A percentile compares a stretch with the other conserved stretches of the same genome.
These are phyloP conservation scores for Fundulus diaphanus DNA, from an alignment of 2,797 vertebrate species.

Conservation along the genomic window DNA sequence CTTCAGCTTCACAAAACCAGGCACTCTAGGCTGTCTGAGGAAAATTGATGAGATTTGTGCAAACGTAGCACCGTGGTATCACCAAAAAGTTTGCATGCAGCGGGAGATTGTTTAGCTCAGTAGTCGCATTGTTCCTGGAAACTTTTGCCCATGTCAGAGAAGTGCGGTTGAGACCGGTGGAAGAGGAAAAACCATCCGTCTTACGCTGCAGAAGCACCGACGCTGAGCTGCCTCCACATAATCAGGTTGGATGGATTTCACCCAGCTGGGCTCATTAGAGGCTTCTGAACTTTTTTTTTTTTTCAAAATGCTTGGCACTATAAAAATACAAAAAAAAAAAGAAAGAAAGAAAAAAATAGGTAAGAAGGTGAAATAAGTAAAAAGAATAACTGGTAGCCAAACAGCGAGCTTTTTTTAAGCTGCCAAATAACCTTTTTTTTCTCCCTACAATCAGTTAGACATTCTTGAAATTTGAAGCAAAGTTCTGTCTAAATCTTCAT, in stretches of 20 bases:
- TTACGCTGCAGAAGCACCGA: not conserved
- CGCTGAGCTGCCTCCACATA: conserved; percentile 1
- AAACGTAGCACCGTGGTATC: not conserved
- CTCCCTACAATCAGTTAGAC: not conserved
- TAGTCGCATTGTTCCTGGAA: not conserved
- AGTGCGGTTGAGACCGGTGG: not conserved
- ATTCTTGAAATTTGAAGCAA: not conserved
- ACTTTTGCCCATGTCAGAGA: not conserved
- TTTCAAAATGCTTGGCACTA: not conserved
- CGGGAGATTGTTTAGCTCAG: not conserved
- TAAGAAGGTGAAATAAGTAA: not conserved
- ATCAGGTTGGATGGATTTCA: conserved; percentile 1
- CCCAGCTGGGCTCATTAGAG: not conserved
- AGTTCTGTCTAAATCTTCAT: not conserved
- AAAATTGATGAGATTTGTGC: not conserved
- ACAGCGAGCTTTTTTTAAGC: not conserved
- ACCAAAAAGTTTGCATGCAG: not conserved
- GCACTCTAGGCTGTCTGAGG: not conserved
- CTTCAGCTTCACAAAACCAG: not conserved
- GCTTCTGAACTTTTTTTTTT: not conserved
- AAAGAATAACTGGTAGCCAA: not conserved
- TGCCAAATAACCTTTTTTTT: not conserved
- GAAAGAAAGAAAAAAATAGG: not conserved
- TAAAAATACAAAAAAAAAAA: not conserved
- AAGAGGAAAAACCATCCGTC: not conserved